Evolutionary conservation across 2,797 vertebrate genomes (phyloP), one percentile per base, ranked within the genome.

Genomic region (Ambastaia sidthimunki): DNA sequence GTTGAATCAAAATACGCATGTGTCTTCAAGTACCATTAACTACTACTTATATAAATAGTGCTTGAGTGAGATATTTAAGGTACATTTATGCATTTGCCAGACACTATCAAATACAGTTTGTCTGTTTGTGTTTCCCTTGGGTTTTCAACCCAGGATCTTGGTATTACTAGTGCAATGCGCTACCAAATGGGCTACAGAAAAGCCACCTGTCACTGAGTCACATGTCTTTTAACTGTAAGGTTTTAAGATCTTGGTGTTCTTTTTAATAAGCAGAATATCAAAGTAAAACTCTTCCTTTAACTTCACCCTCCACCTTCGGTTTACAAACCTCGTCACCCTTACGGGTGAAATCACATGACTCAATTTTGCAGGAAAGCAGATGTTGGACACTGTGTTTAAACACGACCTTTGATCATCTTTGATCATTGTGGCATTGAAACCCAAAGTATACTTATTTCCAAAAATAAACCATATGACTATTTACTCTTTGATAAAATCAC

Each of bases 401-500:
- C 57, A 47, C 57, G 68, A 82, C 76, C 81, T 82, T 80, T 85
- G 23, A 41, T 80, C 52, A 37, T 59, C 63, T 10, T 44, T 47
- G 68, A 13, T 11, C 37, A 69, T n/a, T 59, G 68, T 57, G 70
- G 59, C 76, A 78, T 23, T 82, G 82, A 80, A 81, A 71, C 47
- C 52, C 31, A 60, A 31, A 70, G 76, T 60, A 70, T 78, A 47
- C 4, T 48, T 11, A 25, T 18, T 83, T 55, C 84, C 71, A 78
- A 85, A 89, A 87, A 87, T 85, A 87, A 85, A 75, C 70, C 65
- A 23, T 66, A 55, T 59, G 28, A n/a, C 54, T 81, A 62, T 86
- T 85, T 84, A 67, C 76, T 37, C 41, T 80, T 65, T 50, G 55
- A 60, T 73, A 21, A 71, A 80, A 60, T 63, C 69, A 76, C 67